Evolutionary conservation across 1,140 invertebrate species (phyloP), one percentile per base, ranked within the genome.

Genomic region (Drosophila pseudoananassae): DNA sequence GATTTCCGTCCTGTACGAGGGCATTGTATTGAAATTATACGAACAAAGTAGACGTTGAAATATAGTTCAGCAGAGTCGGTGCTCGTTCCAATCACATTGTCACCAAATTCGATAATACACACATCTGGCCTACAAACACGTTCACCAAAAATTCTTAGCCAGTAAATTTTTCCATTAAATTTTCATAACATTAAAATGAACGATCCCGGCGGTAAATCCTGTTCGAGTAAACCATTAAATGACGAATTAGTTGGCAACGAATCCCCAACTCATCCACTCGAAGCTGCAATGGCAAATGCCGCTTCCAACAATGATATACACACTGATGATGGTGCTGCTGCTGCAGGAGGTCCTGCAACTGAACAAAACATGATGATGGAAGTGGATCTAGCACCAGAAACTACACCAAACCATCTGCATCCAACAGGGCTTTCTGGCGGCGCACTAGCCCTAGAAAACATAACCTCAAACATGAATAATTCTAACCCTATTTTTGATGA

Each of bases 91-190:
- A 14, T 20, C 15, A 8, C 12, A 29, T 27, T 23, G 54, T 47
- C 6, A 50, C 55, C 50, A 58, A 58, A 58, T 58, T 58, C 6
- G n/a, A 29, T 15, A 9, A 31, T 51, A 51, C 3, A 31, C 14
- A 31, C 27, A 51, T 17, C 27, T 27, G 14, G 23, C 23, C 27
- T 8, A 12, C 12, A 25, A 29, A 29, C 25, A n/a, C 40, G 15
- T 29, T 49, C 33, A 36, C 12, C 33, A 4, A 36, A 43, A 43
- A 43, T 43, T 43, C 40, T 3, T 43, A 40, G 40, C 40, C 40
- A 14, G 40, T 15, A 43, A 6, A 43, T 15, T 14, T 33, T 33
- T 33, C 31, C 9, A 40, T 14, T 40, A 4, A 40, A 40, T 40
- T 14, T 14, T 14, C 14, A 6, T 17, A 14, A 17, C 40, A 14